These are phyloP conservation scores for Matsumyia berberina DNA, from an alignment of 2,888 invertebrate species.

Conservation along the genomic window DNA sequence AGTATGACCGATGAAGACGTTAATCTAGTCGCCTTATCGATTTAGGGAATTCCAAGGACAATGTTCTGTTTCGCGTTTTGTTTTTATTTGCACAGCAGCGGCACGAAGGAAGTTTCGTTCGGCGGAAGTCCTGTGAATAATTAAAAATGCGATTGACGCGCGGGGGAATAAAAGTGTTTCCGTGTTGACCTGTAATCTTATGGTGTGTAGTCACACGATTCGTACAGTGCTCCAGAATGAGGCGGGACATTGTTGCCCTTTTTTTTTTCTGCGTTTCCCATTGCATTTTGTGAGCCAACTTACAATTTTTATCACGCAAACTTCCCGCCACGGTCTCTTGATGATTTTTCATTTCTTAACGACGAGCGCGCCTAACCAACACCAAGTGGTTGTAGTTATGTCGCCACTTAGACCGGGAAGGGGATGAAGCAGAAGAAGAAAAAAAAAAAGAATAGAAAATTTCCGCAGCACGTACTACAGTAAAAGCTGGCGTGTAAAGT, in stretches of 20 bases:
- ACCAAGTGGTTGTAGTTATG: constrained; percentile 34
- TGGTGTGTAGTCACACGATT: not conserved
- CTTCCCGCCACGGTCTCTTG: constrained; percentile 22
- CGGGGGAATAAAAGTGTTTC: constrained; percentile 21
- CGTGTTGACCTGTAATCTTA: constrained; percentile 52
- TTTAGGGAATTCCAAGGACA: constrained; percentile 61
- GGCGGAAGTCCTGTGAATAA: constrained; percentile 24
- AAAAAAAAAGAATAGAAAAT: not conserved
- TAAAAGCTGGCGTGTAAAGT: constrained; percentile 48
- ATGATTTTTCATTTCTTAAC: constrained; percentile 17
- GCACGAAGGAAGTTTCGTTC: constrained; percentile 12
- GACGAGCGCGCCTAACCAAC: constrained; percentile 32
- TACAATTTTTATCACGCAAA: constrained; percentile 56
- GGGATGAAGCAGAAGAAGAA: not conserved
- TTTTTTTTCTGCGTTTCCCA: constrained; percentile 5
- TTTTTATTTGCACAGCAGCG: constrained; percentile 9
- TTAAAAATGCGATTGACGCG: constrained; percentile 28
- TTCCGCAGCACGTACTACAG: constrained; percentile 23
- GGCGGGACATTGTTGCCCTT: not conserved
- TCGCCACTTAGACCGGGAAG: not conserved
- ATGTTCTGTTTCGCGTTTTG: constrained; percentile 19
- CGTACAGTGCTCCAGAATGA: not conserved
- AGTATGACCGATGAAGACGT: constrained; percentile 31
- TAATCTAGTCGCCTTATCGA: constrained; percentile 53
- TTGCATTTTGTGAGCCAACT: not conserved